These are phyloP conservation scores for Synaphobranchus kaupii DNA, from an alignment of 2,797 vertebrate genomes.

Conservation along the genomic window DNA sequence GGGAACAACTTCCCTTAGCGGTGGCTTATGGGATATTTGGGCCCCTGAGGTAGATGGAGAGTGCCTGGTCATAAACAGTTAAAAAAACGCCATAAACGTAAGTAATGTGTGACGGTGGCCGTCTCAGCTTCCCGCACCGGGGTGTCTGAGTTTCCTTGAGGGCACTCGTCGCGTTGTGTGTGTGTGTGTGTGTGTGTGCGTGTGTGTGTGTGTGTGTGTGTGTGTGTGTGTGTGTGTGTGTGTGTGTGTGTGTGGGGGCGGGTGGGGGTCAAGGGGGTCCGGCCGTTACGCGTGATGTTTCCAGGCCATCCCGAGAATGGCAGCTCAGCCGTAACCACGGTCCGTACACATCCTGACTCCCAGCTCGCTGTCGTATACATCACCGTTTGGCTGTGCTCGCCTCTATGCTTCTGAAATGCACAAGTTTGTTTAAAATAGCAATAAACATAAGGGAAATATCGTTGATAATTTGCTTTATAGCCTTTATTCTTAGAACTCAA, in stretches of 20 bases:
- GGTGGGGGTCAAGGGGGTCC: too few species aligned
- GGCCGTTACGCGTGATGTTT: neutral
- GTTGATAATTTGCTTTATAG: neutral
- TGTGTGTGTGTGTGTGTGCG: neutral
- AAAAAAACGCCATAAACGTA: neutral
- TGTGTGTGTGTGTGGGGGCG: neutral
- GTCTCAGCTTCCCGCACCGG: neutral
- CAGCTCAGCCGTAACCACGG: neutral
- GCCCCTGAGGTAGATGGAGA: neutral
- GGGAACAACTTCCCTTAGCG: neutral
- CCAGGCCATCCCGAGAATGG: neutral
- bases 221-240: neutral
- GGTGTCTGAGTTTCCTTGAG: neutral
- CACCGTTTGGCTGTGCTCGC: neutral
- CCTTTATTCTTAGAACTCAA: neutral
- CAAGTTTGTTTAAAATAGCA: neutral
- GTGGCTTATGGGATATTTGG: neutral
- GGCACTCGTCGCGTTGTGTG: neutral
- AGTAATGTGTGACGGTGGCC: slow-evolving; percentile 6
- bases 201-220: neutral
- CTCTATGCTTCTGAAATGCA: neutral
- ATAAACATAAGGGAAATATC: neutral
- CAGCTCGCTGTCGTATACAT: neutral
- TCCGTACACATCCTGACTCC: neutral
- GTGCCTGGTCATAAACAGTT: neutral